Conservation (phyloP, 2,113 vertebrate genomes). For the Eidolon helvum region DNA sequence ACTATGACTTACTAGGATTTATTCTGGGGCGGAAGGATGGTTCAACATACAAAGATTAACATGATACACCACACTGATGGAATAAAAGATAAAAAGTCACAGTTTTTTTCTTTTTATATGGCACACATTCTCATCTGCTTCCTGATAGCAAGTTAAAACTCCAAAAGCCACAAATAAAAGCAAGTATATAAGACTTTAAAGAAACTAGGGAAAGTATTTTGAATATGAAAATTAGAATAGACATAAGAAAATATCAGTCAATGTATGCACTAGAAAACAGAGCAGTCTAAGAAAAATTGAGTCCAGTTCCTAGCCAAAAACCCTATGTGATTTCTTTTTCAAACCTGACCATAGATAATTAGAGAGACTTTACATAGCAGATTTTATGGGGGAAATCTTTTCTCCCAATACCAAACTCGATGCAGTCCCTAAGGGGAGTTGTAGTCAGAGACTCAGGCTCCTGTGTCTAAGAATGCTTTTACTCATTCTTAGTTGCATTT, state of each 20-base stretch:
- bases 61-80: neutral
- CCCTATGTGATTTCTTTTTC: neutral
- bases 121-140: neutral
- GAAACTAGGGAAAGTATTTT: neutral
- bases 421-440: neutral
- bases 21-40: neutral
- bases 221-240: neutral
- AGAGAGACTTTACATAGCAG: neutral
- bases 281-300: neutral
- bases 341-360: neutral
- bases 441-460: neutral
- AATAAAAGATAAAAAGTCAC: neutral
- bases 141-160: neutral
- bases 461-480: neutral
- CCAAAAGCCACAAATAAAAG: neutral
- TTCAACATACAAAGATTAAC: neutral
- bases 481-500: neutral
- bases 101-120: neutral
- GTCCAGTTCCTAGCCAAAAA: neutral
- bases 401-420: neutral
- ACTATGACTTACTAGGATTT: neutral
- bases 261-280: neutral
- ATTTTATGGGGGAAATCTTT: neutral
- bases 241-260: neutral
- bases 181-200: neutral